A percentile compares a stretch with the other conserved stretches of the same genome.
Conservation (phyloP, 2,113 vertebrate species). For the Serinus canaria region DNA sequence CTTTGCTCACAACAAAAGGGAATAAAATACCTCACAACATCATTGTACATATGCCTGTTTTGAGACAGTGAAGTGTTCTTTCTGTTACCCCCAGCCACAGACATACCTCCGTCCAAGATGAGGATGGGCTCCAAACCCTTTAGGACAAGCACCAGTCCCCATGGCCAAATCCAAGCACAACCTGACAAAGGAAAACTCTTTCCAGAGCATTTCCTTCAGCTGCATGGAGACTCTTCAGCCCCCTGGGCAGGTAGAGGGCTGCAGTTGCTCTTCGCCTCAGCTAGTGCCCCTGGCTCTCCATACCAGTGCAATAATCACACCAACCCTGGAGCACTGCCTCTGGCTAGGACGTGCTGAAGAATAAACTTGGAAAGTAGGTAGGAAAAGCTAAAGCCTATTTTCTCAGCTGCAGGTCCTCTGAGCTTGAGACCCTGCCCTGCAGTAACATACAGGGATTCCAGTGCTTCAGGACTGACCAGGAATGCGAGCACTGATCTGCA, state of each 20-base stretch:
- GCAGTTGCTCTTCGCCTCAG: not conserved
- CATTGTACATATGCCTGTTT: slow-evolving; percentile 15
- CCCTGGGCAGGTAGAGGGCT: rapidly evolving
- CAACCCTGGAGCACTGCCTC: not conserved
- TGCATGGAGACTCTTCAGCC: not conserved
- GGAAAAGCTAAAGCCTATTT: not conserved
- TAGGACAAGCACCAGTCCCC: not conserved
- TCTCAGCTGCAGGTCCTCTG: not conserved
- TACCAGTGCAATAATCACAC: no score
- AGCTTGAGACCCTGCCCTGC: not conserved
- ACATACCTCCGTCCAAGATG: not conserved
- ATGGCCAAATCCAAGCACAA: not conserved
- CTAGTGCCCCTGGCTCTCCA: rapidly evolving
- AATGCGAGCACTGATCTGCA: rapidly evolving
- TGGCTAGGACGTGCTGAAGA: rapidly evolving
- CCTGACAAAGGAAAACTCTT: not conserved
- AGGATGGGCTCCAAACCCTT: not conserved
- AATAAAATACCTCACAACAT: slow-evolving; percentile 77
- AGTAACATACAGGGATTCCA: rapidly evolving
- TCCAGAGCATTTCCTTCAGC: not conserved
- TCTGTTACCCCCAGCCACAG: not conserved
- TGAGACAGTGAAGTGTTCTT: not conserved
- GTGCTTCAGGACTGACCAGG: not conserved
- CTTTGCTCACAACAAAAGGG: slow-evolving; percentile 71
- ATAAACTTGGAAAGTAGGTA: not conserved